Evolutionary conservation across 2,113 vertebrate genomes (phyloP), one percentile per base, ranked within the genome.

Genomic region (Nanorana parkeri): DNA sequence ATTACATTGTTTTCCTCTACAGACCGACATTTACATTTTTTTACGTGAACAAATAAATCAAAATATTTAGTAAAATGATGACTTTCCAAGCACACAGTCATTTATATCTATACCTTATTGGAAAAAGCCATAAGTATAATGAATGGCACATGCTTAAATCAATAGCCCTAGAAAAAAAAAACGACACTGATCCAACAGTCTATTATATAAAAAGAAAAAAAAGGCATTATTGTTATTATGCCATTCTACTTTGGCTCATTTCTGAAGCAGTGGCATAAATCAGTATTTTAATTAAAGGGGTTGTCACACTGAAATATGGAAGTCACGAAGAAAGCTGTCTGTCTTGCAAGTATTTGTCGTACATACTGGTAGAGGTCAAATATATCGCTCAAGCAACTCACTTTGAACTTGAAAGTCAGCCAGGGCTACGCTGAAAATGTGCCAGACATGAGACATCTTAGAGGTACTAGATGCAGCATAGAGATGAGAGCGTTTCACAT

Each of bases 221-320:
- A 87, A 78, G 85, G 83, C 19, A 0, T 69, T 0, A 0, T 56
- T 64, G 0, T 86, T 78, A 88, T 81, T 36, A 76, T 86, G 85
- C 73, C 72, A 26, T 54, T 47, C 56, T 0, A 1, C 77, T 83
- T 76, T 71, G 77, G 64, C 85, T 87, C 41, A 2, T 52, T 81
- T 65, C 61, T 74, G 82, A 86, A 87, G 83, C 51, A 81, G 63
- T 65, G n/a, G 0, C 0, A 86, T 84, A 89, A 87, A 86, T 87
- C 86, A 85, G 61, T n/a, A 16, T 13, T 80, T 4, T 24, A 84
- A 84, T 81, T 81, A 85, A 85, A 87, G 69, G 28, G 61, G 68
- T 88, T 83, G 61, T 23, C 85, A 81, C 79, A 0, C 83, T 75
- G 13, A 32, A 86, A 84, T 84, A 85, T 65, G 29, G 77, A 75